Evolutionary conservation across 2,888 invertebrate species (phyloP), one percentile per base, ranked within the genome.

Genomic region (Hypomecis atomaria): DNA sequence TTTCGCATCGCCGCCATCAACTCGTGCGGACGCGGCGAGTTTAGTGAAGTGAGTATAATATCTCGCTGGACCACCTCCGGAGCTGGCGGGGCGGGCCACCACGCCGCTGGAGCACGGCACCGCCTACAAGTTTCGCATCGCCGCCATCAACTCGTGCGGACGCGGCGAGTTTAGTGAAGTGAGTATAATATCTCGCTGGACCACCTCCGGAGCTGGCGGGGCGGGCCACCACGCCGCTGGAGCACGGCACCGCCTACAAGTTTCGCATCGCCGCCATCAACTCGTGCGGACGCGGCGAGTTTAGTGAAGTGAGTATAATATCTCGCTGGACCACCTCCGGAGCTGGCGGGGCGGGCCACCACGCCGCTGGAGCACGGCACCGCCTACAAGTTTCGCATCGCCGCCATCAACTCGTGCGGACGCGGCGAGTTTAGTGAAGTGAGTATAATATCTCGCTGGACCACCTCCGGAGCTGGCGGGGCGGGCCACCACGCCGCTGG

Each of bases 1-100:
- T 99, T 99, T 87, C 94, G 99, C 61, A 97, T 99, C 33, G 97
- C 98, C n/a, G 99, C 97, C 23, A 95, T 99, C 70, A 99, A 99
- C 88, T 96, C 97, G 0, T 98, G 98, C 83, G 99, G 99, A 0
- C 94, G 96, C 71, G 98, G 99, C 45, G 96, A 97, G 59, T 99
- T 97, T 95, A 98, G 98, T 82, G 98, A 99, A 94, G 97, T 98
- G 92, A 83, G 82, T 64, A 38, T 48, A n/a, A n/a, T n/a, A n/a
- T n/a, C n/a, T 95, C 96, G 23, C 93, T 96, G 62, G 96, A 97
- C 67, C 95, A 94, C 78, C 90, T 96, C 96, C 96, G 1, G 97
- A 97, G 75, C 90, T 96, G 71, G 92, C 95, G 8, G 93, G 94
- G 68, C 92, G 95, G 78, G 93, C 95, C 50, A 95, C 95, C 67